phyloP scores from a whole-genome alignment of 2,113 vertebrate genomes.

The Scopus umbretta region DNA sequence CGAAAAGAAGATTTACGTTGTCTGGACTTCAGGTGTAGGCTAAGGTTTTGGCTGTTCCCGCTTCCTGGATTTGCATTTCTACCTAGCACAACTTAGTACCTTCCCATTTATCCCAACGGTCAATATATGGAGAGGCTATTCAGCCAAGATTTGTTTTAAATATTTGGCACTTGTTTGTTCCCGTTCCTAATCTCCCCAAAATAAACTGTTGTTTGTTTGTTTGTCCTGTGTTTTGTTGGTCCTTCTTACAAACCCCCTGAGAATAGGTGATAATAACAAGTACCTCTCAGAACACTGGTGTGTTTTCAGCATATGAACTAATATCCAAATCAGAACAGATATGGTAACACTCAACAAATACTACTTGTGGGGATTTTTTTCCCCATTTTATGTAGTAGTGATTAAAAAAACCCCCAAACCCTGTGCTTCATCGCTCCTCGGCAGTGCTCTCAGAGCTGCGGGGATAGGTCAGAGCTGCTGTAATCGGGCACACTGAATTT shows the following conservation, averaged over 20 bases:
- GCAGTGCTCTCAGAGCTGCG: neutral
- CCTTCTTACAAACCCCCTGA: neutral
- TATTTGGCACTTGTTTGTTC: neutral
- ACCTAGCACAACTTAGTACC: accelerated
- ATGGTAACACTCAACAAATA: accelerated
- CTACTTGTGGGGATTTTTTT: neutral
- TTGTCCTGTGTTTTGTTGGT: neutral
- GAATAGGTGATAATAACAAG: neutral
- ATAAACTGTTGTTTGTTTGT: accelerated
- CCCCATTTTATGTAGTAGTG: neutral
- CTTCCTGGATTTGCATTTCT: neutral
- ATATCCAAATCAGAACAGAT: neutral
- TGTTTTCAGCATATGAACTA: neutral
- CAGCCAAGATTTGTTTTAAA: neutral
- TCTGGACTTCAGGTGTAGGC: neutral
- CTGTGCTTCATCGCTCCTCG: neutral
- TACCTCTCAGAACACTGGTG: neutral
- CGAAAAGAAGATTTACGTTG: accelerated
- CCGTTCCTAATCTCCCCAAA: neutral
- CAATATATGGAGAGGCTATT: neutral
- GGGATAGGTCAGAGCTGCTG: neutral
- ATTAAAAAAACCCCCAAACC: accelerated
- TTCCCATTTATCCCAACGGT: neutral
- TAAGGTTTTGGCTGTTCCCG: neutral
- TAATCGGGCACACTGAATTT: neutral